A percentile compares a stretch with the other conserved stretches of the same genome.
These are phyloP conservation scores for Lepidurus arcticus DNA, from an alignment of 1,140 invertebrate genomes.

Conservation along the genomic window DNA sequence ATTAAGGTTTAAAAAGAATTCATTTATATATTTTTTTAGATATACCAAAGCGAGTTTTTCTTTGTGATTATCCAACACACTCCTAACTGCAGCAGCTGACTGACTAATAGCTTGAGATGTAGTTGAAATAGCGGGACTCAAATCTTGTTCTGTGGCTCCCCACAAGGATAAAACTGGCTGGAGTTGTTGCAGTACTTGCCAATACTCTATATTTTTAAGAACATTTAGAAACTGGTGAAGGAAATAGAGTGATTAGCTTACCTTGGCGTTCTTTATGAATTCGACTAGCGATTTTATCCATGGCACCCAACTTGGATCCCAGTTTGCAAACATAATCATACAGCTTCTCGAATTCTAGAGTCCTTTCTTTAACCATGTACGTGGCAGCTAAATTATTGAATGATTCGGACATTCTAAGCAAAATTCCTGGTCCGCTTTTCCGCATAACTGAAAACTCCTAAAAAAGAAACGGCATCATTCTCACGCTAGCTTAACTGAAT, in stretches of 20 bases:
- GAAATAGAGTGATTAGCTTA: constrained; percentile 38
- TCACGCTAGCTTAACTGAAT: neutral
- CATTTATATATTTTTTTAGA: neutral
- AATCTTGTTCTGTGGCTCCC: constrained; percentile 51
- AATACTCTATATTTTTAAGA: constrained; percentile 45
- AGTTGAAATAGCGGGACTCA: constrained; percentile 48
- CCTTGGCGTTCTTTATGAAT: constrained; percentile 63
- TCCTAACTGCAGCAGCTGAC: constrained; percentile 50
- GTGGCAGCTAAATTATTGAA: constrained; percentile 54
- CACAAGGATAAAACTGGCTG: constrained; percentile 54
- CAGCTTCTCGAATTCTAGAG: constrained; percentile 59
- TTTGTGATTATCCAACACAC: constrained; percentile 44
- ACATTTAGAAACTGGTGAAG: neutral
- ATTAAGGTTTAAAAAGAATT: neutral
- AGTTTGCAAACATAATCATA: constrained; percentile 58
- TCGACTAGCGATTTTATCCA: constrained; percentile 60
- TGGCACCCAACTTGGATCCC: constrained; percentile 56
- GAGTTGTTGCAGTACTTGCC: constrained; percentile 51
- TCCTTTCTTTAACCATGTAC: constrained; percentile 54
- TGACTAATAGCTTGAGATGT: constrained; percentile 50
- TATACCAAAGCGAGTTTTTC: constrained; percentile 36
- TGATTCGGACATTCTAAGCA: constrained; percentile 55
- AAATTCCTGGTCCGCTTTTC: constrained; percentile 54
- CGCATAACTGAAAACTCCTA: constrained; percentile 61
- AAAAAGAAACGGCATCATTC: constrained; percentile 36